Conservation (phyloP, 2,888 invertebrate species). For the Bedellia somnulentella region DNA sequence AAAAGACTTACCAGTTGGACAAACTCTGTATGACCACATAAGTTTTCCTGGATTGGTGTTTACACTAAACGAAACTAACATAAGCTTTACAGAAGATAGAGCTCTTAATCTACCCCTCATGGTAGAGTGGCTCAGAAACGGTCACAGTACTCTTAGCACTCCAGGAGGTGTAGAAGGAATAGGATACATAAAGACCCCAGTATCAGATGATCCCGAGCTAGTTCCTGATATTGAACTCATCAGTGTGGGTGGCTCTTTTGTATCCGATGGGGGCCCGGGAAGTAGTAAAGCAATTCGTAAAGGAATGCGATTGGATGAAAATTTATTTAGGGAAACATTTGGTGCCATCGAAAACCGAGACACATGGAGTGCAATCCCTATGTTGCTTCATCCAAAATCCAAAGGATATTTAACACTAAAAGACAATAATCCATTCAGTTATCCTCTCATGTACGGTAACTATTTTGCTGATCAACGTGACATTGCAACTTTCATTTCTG, state of each 20-base stretch:
- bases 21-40: conserved; percentile 65
- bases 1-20: conserved; percentile 68
- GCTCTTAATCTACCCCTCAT: conserved; percentile 15
- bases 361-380: conserved; percentile 66
- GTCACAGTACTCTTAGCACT: conserved; percentile 44
- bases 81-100: conserved; percentile 27
- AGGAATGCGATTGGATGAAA: conserved; percentile 58
- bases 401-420: conserved; percentile 69
- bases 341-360: conserved; percentile 54
- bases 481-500: conserved; percentile 60
- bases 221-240: conserved; percentile 71
- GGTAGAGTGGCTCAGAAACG: conserved; percentile 30
- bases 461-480: conserved; percentile 71
- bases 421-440: conserved; percentile 71
- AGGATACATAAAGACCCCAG: conserved; percentile 64
- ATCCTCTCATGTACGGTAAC: conserved; percentile 79
- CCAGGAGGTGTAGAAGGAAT: conserved; percentile 70
- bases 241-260: conserved; percentile 64
- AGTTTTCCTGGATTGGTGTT: conserved; percentile 52
- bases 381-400: conserved; percentile 75
- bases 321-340: conserved; percentile 58
- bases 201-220: conserved; percentile 57
- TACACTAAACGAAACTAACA: conserved; percentile 32
- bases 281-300: conserved; percentile 42
- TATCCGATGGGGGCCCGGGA: conserved; percentile 55